Evolutionary conservation across 2,888 invertebrate genomes (phyloP).

Genomic region (Dugesia japonica): DNA sequence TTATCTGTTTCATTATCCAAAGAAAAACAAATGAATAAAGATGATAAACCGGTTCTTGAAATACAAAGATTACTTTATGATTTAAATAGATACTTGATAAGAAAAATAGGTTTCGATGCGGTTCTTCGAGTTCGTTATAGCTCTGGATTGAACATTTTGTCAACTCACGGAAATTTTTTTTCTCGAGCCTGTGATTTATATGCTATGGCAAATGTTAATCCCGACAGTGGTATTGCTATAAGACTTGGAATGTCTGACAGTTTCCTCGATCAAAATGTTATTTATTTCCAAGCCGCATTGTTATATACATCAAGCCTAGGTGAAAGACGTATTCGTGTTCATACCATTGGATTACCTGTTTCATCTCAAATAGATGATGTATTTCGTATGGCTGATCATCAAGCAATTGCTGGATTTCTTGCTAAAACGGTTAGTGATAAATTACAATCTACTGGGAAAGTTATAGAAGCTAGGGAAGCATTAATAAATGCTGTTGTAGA

Average conservation of each 20-base stretch:
- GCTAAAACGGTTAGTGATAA: neutral
- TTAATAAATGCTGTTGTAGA: constrained; percentile 84
- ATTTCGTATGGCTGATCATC: constrained; percentile 72
- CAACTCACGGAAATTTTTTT: constrained; percentile 98
- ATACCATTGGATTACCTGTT: constrained; percentile 81
- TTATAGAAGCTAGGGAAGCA: constrained; percentile 76
- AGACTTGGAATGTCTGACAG: constrained; percentile 79
- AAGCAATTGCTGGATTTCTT: constrained; percentile 58
- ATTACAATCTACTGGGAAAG: neutral
- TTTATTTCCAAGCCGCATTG: constrained; percentile 65
- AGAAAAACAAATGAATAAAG: constrained; percentile 50
- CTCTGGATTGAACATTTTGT: constrained; percentile 64
- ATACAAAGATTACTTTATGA: constrained; percentile 61
- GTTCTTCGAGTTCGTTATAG: constrained; percentile 91
- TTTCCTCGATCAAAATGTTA: neutral
- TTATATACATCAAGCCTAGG: constrained; percentile 87
- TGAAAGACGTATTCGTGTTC: constrained; percentile 85
- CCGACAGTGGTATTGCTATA: constrained; percentile 93
- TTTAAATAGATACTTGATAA: constrained; percentile 70
- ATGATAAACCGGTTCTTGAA: constrained; percentile 46
- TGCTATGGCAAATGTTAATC: constrained; percentile 85
- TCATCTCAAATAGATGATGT: constrained; percentile 68
- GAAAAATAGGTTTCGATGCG: constrained; percentile 84
- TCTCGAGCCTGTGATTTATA: constrained; percentile 88
- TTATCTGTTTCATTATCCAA: neutral